Conservation (phyloP, 2,797 vertebrate genomes). For the Tangara arthus region DNA sequence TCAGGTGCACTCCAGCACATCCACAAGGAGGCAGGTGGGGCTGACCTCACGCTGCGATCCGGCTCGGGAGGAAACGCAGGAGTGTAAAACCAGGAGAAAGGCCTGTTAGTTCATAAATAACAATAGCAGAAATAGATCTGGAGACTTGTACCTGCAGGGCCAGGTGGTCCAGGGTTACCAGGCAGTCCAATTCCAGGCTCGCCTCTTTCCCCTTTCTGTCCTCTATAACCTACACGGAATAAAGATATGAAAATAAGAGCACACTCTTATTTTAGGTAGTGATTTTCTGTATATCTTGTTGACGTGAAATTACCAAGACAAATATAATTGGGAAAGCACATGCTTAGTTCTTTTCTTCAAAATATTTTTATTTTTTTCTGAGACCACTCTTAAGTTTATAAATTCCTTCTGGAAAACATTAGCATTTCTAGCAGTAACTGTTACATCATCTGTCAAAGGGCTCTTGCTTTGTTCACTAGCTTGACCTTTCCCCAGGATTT, state of each 20-base stretch:
- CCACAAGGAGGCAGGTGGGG: neutral
- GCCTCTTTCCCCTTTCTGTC: slow-evolving; percentile 97
- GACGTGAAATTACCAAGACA: neutral
- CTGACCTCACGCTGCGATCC: accelerated
- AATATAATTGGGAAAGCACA: neutral
- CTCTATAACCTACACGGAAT: slow-evolving; percentile 86
- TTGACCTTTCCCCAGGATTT: neutral
- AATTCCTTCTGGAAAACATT: neutral
- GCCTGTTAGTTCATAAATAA: neutral
- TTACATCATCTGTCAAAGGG: neutral
- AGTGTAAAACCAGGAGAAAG: neutral
- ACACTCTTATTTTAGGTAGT: neutral
- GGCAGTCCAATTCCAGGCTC: slow-evolving; percentile 91
- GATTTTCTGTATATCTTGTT: neutral
- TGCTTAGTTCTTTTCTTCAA: neutral
- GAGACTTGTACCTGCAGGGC: slow-evolving; percentile 85
- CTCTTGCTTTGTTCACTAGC: neutral
- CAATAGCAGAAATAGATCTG: neutral
- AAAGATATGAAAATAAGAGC: slow-evolving; percentile 63
- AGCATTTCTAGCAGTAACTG: neutral
- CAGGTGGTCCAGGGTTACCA: slow-evolving; percentile 85
- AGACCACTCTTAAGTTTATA: neutral
- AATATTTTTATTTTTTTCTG: neutral
- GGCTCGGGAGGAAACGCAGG: neutral
- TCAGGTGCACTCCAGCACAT: neutral